These are phyloP conservation scores for Eumaeus atala DNA, from an alignment of 1,140 invertebrate genomes.

Conservation along the genomic window DNA sequence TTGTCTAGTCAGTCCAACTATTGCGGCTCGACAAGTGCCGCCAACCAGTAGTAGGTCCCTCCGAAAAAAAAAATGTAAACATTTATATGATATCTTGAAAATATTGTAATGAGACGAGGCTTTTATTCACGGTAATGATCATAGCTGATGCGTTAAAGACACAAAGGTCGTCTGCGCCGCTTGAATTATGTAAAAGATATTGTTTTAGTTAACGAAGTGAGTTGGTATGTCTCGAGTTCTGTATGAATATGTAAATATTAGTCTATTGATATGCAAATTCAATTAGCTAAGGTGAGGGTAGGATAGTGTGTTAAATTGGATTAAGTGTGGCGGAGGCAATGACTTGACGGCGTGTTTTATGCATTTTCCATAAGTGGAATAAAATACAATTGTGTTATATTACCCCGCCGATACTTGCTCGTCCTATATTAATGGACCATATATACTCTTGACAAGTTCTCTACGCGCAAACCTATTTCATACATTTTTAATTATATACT, in stretches of 20 bases:
- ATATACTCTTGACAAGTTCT: no score
- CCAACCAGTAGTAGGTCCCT: no score
- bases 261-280: slow-evolving; percentile 6
- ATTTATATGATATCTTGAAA: no score
- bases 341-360: slow-evolving; percentile 1
- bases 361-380: not conserved
- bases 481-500: no score
- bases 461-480: no score
- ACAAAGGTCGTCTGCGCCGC: not conserved
- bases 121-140: not conserved
- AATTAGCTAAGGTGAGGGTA: slow-evolving; percentile 10
- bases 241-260: slow-evolving; percentile 4
- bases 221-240: not conserved
- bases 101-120: no score
- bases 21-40: no score
- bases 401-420: no score
- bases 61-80: no score
- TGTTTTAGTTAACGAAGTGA: slow-evolving; percentile 1
- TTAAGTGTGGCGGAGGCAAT: slow-evolving; percentile 3
- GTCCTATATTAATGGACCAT: no score
- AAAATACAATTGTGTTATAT: no score
- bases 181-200: not conserved
- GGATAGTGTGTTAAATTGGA: slow-evolving; percentile 2
- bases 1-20: no score
- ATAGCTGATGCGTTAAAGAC: slow-evolving; percentile 2